Conservation (phyloP, 1,140 invertebrate genomes). For the Orchesella cincta region DNA sequence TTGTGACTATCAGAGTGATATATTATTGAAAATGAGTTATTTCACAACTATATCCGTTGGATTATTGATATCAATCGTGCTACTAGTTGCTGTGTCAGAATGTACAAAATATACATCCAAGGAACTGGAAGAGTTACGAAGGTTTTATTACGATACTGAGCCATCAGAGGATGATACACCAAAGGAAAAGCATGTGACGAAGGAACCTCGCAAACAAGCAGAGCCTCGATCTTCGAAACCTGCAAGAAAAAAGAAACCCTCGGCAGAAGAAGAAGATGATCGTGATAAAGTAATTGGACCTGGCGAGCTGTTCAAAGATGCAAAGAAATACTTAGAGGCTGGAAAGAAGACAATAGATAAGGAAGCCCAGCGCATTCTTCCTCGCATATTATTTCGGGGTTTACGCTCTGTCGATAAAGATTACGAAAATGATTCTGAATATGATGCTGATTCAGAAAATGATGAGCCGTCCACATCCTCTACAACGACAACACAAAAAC, state of each 20-base stretch:
- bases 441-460: background rate
- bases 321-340: background rate
- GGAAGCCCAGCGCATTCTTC: background rate
- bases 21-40: background rate
- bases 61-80: background rate
- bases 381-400: background rate
- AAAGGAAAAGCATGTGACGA: background rate
- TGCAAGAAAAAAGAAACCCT: background rate
- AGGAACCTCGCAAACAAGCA: background rate
- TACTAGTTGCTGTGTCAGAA: background rate
- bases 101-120: background rate
- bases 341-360: background rate
- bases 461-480: too few species aligned
- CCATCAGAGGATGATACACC: too few species aligned
- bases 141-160: slow-evolving; percentile 16
- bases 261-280: background rate
- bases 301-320: background rate
- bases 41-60: background rate
- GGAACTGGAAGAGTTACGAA: slow-evolving; percentile 4
- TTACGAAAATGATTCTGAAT: background rate
- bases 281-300: background rate
- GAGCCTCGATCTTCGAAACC: background rate
- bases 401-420: too few species aligned
- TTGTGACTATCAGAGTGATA: background rate
- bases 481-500: background rate